Evolutionary conservation across 2,797 vertebrate genomes (phyloP).

Genomic region (Amblyopsis hoosieri): DNA sequence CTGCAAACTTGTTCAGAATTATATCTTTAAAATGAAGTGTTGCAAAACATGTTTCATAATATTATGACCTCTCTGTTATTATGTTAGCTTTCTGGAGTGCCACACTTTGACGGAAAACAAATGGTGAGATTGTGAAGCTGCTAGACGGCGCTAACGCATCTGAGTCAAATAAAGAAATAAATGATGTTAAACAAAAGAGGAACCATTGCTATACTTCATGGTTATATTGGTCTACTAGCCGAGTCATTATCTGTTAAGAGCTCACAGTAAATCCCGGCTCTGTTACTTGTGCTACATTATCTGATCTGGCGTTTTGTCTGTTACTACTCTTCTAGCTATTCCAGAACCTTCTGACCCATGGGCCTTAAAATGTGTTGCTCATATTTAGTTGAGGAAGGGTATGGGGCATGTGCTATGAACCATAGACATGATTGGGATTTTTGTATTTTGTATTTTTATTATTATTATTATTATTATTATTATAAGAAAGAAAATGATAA

Average conservation of each 20-base stretch:
- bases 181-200: conserved; percentile 3
- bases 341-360: no score
- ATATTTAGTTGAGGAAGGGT: no score
- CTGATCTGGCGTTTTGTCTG: background rate
- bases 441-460: no score
- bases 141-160: background rate
- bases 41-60: background rate
- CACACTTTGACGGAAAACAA: background rate
- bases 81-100: background rate
- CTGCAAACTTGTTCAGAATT: background rate
- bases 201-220: background rate
- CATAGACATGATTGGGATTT: no score
- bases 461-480: no score
- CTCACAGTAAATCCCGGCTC: background rate
- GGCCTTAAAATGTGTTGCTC: no score
- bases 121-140: background rate
- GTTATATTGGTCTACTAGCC: background rate
- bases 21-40: background rate
- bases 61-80: no score
- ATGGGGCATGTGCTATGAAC: no score
- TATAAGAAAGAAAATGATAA: no score
- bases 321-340: no score
- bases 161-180: background rate
- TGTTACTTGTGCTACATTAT: background rate
- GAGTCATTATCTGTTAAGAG: conserved; percentile 1